These are phyloP conservation scores for Balaeniceps rex DNA, from an alignment of 2,113 vertebrate species.

Conservation along the genomic window DNA sequence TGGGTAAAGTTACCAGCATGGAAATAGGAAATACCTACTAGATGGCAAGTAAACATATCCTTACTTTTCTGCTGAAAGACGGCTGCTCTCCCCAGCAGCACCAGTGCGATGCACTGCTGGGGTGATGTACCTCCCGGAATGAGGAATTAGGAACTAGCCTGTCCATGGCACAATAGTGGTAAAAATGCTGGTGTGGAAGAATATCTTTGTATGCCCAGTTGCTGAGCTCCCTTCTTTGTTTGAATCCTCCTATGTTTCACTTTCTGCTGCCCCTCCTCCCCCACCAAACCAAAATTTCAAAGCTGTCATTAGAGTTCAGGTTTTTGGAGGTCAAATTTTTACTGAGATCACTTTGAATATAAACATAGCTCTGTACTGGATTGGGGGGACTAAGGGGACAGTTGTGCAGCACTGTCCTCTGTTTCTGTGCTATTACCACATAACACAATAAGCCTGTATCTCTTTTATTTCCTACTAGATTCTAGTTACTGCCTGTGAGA, in stretches of 20 bases:
- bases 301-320: neutral
- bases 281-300: neutral
- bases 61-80: neutral
- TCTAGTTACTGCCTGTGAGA: neutral
- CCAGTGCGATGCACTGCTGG: neutral
- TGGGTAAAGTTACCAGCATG: neutral
- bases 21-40: neutral
- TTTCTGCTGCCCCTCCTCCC: neutral
- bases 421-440: neutral
- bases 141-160: neutral
- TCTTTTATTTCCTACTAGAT: neutral
- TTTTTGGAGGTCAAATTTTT: neutral
- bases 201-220: neutral
- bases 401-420: neutral
- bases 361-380: neutral
- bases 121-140: neutral
- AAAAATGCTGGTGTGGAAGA: neutral
- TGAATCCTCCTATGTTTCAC: neutral
- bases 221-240: neutral
- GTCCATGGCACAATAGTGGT: neutral
- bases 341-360: neutral
- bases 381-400: accelerated
- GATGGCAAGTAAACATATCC: neutral
- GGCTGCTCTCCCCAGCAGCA: neutral
- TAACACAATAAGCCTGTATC: neutral